Percentiles rank a stretch among this genome's conserved stretches.
Conservation (phyloP, 2,888 invertebrate genomes). For the Eupithecia centaureata region DNA sequence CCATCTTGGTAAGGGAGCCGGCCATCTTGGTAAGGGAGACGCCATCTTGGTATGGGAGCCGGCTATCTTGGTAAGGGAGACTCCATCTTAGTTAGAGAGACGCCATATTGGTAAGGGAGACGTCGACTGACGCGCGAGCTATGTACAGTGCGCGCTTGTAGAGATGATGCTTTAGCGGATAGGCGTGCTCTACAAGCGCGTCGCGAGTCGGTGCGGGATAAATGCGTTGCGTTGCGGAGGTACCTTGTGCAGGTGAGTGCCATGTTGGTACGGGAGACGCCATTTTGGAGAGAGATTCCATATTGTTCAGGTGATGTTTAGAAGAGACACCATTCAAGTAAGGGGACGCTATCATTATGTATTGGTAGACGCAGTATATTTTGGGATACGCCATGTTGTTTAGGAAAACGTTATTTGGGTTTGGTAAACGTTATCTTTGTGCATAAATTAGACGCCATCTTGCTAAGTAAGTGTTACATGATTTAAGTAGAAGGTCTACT, state of each 20-base stretch:
- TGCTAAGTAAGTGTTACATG: no score
- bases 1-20: neutral
- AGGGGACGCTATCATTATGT: no score
- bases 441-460: no score
- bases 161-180: slow-evolving; percentile 65
- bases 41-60: neutral
- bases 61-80: neutral
- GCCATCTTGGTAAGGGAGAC: neutral
- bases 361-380: no score
- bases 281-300: neutral
- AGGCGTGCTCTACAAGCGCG: slow-evolving; percentile 55
- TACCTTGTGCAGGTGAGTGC: slow-evolving; percentile 18
- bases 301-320: no score
- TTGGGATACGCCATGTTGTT: no score
- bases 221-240: slow-evolving; percentile 55
- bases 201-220: slow-evolving; percentile 54
- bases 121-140: slow-evolving; percentile 70
- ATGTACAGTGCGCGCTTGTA: slow-evolving; percentile 66
- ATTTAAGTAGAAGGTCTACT: no score
- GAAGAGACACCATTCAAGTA: no score
- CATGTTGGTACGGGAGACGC: neutral
- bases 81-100: neutral
- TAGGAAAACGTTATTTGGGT: no score
- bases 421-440: no score
- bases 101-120: neutral